Base-by-base conservation (phyloP, 2,888 invertebrate species). In the Archips xylosteana region DNA sequence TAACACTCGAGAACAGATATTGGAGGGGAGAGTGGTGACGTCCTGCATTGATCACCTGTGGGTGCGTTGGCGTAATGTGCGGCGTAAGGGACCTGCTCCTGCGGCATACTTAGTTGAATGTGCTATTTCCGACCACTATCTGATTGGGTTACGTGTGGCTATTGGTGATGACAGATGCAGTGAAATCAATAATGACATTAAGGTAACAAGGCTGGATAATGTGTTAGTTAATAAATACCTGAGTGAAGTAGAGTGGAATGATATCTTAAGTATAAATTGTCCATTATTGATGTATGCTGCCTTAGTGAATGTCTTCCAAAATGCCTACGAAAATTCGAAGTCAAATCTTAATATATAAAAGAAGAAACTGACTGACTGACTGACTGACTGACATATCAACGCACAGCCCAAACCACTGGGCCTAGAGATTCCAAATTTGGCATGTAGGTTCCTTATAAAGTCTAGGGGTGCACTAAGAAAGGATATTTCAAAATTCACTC, bases 11-110 rank as follows among this genome's bases (percentile, higher is more conserved):
- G 71, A 72, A 39, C 72, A 68, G 62, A 76, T 75, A 69, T 67
- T 70, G 36, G 65, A 71, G 45, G 74, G 72, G 10, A 63, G 70
- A 42, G n/a, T 69, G 15, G 65, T 57, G 54, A 60, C 72, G 49
- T 72, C 72, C 49, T 70, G 63, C 67, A 73, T 75, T 34, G 75
- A 75, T 63, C 73, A 75, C 36, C 57, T 74, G 71, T 76, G 74
- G 71, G 69, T 76, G 73, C 75, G 75, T 36, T 45, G 45, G 61
- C 59, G 68, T 42, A 42, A 13, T 13, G 3, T 13, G 49, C 49
- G 23, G 60, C 34, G 32, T 1, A 15, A 34, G 49, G 4, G 39
- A 12, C 54, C 32, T 57, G 15, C 64, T 63, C 47, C 68, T 15
- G 63, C 62, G 15, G 64, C 69, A 59, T 64, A 36, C 61, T 12